Percentiles rank a stretch among this genome's conserved stretches.
Conservation (phyloP, 2,113 vertebrate species). For the Caracal caracal region DNA sequence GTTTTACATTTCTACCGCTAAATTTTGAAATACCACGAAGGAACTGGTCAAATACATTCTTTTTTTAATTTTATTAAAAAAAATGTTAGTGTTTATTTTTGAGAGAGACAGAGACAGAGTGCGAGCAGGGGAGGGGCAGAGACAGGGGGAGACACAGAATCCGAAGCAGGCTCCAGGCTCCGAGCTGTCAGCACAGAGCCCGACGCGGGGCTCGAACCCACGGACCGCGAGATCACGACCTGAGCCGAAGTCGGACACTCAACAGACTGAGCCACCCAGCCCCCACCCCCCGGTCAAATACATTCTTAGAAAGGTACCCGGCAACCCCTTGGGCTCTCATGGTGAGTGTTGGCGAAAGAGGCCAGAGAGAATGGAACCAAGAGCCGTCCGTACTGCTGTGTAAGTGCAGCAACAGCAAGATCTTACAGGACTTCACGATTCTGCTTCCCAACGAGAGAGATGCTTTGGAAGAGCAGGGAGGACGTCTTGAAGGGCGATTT, state of each 20-base stretch:
- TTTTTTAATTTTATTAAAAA: no score
- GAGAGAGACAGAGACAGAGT: no score
- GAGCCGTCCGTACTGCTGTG: background rate
- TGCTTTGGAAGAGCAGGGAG: background rate
- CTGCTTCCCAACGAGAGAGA: background rate
- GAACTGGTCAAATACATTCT: background rate
- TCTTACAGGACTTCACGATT: background rate
- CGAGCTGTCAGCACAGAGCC: no score
- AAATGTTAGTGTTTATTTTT: no score
- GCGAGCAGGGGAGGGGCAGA: no score
- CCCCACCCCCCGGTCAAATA: background rate
- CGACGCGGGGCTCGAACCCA: no score
- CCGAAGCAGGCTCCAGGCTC: no score
- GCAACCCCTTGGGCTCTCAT: background rate
- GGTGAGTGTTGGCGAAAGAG: background rate
- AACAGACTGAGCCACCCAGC: no score
- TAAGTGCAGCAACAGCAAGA: background rate
- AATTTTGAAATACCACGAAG: conserved; percentile 26
- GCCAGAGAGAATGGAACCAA: background rate
- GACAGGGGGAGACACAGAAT: no score
- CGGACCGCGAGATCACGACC: no score
- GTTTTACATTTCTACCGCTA: background rate
- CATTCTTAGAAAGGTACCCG: background rate
- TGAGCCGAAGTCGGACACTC: no score
- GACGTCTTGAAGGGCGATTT: background rate